phyloP scores from a whole-genome alignment of 2,113 vertebrate species.

The Pseudopodoces humilis region DNA sequence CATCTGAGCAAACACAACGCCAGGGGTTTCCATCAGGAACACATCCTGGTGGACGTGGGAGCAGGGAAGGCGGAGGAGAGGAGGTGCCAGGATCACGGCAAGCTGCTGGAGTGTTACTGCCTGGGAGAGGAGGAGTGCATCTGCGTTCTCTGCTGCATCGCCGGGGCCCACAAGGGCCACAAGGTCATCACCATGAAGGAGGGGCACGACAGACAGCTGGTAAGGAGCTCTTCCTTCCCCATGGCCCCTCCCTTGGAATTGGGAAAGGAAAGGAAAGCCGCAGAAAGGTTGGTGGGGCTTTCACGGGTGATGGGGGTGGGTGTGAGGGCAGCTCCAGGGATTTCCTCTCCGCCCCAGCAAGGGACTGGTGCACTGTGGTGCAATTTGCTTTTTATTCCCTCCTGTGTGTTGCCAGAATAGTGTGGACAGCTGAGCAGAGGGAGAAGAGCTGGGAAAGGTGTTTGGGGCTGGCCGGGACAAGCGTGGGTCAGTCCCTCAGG shows the following conservation, averaged over 20 bases:
- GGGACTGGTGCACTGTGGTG: too few species aligned
- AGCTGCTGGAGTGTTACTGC: constrained; percentile 82
- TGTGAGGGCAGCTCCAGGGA: background rate
- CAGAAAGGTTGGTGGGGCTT: background rate
- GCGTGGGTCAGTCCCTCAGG: background rate
- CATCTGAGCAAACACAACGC: constrained; percentile 82
- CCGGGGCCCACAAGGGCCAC: constrained; percentile 68
- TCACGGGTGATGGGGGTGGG: accelerated
- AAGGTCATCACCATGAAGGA: constrained; percentile 33
- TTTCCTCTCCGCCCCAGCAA: accelerated
- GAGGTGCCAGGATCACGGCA: constrained; percentile 81
- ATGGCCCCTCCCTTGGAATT: accelerated
- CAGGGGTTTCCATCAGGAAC: constrained; percentile 59
- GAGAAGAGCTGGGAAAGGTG: background rate
- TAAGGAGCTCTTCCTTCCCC: background rate
- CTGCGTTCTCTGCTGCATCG: constrained; percentile 72
- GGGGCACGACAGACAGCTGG: background rate
- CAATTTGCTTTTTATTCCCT: background rate
- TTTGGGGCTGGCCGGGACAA: background rate
- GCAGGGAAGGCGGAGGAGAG: constrained; percentile 53
- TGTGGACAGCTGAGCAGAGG: background rate
- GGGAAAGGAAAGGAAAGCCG: background rate
- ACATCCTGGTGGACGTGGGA: constrained; percentile 79
- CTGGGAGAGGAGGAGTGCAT: constrained; percentile 70
- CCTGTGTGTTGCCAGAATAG: background rate